Conservation (phyloP, 2,797 vertebrate species). For the Thaleichthys pacificus region DNA sequence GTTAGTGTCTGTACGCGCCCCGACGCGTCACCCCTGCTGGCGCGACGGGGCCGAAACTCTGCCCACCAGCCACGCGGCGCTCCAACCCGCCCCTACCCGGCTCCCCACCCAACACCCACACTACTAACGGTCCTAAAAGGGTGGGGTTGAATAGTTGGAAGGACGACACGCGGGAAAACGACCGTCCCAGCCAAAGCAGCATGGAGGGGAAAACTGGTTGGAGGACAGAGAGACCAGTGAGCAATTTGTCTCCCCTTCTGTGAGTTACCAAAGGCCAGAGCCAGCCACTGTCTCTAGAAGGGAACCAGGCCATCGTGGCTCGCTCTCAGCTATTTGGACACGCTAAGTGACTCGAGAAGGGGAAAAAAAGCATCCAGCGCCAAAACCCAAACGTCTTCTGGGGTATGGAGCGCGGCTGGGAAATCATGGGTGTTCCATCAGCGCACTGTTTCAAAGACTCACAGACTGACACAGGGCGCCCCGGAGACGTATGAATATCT, state of each 20-base stretch:
- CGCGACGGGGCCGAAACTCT: slow-evolving; percentile 32
- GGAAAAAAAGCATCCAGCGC: slow-evolving; percentile 26
- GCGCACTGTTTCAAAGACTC: slow-evolving; percentile 43
- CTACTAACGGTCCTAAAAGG: slow-evolving; percentile 43
- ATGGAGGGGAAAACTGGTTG: slow-evolving; percentile 60
- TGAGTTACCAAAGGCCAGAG: slow-evolving; percentile 62
- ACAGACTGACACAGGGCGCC: neutral
- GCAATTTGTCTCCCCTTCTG: slow-evolving; percentile 66
- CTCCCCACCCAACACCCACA: slow-evolving; percentile 21
- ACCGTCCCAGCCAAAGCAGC: slow-evolving; percentile 54
- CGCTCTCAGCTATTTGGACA: slow-evolving; percentile 60
- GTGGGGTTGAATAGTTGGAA: slow-evolving; percentile 68
- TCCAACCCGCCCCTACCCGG: slow-evolving; percentile 44
- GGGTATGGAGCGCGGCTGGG: slow-evolving; percentile 46
- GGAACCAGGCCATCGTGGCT: slow-evolving; percentile 52
- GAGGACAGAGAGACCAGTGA: slow-evolving; percentile 58
- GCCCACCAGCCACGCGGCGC: slow-evolving; percentile 42
- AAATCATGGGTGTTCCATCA: slow-evolving; percentile 65
- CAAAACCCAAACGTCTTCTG: slow-evolving; percentile 64
- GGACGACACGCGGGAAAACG: slow-evolving; percentile 58
- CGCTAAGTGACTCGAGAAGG: slow-evolving; percentile 54
- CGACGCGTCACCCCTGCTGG: too few species aligned
- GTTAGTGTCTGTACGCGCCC: neutral
- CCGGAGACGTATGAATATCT: slow-evolving; percentile 22
- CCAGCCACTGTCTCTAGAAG: slow-evolving; percentile 66